Conservation (phyloP, 2,113 vertebrate genomes). For the Neodontobutis hainanensis region DNA sequence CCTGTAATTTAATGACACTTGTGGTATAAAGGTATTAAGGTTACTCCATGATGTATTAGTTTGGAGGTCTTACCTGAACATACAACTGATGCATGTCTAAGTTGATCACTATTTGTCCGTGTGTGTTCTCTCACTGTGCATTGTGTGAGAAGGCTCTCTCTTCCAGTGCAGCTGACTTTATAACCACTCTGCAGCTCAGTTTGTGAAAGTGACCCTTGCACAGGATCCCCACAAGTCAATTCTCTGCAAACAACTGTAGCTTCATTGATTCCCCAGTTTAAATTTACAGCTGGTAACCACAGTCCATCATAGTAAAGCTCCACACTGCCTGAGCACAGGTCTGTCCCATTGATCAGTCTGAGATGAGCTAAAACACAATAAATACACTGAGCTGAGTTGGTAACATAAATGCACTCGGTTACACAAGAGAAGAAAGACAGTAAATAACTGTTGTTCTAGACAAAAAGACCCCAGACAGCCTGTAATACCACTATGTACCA, state of each 20-base stretch:
- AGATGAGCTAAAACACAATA: constrained; percentile 33
- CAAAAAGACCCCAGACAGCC: no score
- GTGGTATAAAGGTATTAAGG: neutral
- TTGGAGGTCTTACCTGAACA: constrained; percentile 59
- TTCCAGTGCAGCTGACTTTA: constrained; percentile 38
- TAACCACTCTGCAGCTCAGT: neutral
- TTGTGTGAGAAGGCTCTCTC: constrained; percentile 47
- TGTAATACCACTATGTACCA: no score
- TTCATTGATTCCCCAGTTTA: constrained; percentile 61
- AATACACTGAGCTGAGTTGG: no score
- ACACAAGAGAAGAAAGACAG: no score
- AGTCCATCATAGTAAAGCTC: constrained; percentile 28
- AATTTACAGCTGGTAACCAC: constrained; percentile 41
- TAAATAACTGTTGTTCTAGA: no score
- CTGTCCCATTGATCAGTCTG: constrained; percentile 42
- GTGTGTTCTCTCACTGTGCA: constrained; percentile 27
- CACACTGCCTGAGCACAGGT: constrained; percentile 66
- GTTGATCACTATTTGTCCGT: neutral
- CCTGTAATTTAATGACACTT: constrained; percentile 39
- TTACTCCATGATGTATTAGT: no score
- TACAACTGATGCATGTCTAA: constrained; percentile 37
- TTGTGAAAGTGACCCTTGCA: constrained; percentile 21
- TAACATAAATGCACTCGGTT: no score
- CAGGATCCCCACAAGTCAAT: constrained; percentile 67
- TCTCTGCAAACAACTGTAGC: constrained; percentile 62